A percentile compares a stretch with the other conserved stretches of the same genome.
Conservation (phyloP, 2,113 vertebrate genomes). For the Eurystomus gularis region DNA sequence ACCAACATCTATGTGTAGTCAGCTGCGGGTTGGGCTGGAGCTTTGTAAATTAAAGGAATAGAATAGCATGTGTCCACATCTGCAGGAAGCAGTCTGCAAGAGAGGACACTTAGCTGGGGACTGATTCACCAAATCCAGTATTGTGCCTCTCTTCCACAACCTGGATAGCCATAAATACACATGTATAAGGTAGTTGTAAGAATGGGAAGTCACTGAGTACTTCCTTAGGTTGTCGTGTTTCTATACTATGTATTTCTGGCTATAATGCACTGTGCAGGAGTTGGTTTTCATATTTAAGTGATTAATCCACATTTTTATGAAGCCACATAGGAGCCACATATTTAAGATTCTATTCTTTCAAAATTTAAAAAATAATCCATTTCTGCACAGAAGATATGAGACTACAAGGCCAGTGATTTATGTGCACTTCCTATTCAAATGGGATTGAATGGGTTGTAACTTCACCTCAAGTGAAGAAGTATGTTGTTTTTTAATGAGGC, state of each 20-base stretch:
- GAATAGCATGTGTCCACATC: neutral
- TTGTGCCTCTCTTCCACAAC: neutral
- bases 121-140: neutral
- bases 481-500: neutral
- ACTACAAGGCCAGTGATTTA: neutral
- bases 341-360: neutral
- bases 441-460: neutral
- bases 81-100: neutral
- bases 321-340: rapidly evolving
- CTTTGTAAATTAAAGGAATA: neutral
- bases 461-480: neutral
- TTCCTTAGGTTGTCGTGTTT: neutral
- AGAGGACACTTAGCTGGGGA: rapidly evolving
- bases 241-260: neutral
- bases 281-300: neutral
- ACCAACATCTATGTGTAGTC: neutral
- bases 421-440: neutral
- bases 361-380: neutral
- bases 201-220: neutral
- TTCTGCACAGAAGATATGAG: neutral
- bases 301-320: neutral
- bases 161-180: neutral
- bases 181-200: neutral
- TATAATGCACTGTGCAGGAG: neutral
- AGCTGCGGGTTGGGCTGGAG: neutral